Base-by-base conservation (phyloP, 2,797 vertebrate species). In the Cephalopachus bancanus region DNA sequence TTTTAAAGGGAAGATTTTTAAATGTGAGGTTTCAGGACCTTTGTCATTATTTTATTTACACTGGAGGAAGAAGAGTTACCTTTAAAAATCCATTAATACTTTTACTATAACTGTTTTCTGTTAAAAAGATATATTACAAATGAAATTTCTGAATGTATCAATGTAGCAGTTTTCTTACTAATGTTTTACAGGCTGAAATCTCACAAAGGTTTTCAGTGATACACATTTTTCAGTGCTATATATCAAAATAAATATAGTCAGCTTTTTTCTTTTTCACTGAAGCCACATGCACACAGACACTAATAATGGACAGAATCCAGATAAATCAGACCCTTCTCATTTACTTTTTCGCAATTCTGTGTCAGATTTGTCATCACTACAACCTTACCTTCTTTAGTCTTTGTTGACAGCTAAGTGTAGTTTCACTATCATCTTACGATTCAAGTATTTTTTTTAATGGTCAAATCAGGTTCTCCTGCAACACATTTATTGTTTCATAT, bases 301-400 rank as follows among this genome's bases (percentile, higher is more conserved):
- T 60, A 62, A 75, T 91, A 64, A 69, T 51, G 62, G 51, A 15
- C 9, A 80, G 37, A 60, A 62, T 60, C 16, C 69, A 60, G 71
- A 91, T n/a, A 91, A 93, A 94, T 81, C 60, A 94, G 62, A 69
- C 30, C 65, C 87, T 79, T 92, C 44, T 1, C 26, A 53, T 44
- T 75, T 33, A 44, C 89, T 96, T 85, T 57, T 76, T 33, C 69
- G 79, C 71, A 84, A 67, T 71, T 83, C 62, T 85, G 10, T 83
- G 92, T 96, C 88, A 85, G 37, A 83, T 67, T 72, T 55, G 22
- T 93, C 86, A 53, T 62, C 30, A 20, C 37, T n/a, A 85, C 24
- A 97, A 57, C 15, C 89, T 97, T 97, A 96, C 95, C 89, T 97
- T 96, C 76, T 91, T 90, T 59, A 83, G 87, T 93, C 97, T 96